Base-by-base conservation (phyloP, 2,888 invertebrate species). In the Ceriagrion tenellum region DNA sequence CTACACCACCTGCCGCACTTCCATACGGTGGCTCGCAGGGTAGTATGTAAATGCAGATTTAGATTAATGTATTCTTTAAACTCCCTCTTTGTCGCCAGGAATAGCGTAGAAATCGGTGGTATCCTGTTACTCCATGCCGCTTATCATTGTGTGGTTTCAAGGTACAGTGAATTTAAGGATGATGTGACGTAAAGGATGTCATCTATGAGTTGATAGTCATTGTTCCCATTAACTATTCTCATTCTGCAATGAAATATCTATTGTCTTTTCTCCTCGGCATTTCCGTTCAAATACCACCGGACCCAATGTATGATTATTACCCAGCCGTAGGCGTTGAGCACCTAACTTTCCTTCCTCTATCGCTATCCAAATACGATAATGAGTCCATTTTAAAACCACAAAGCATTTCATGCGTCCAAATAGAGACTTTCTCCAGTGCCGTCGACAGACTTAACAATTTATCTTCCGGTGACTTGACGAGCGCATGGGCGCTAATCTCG, bases 401-500 rank as follows among this genome's bases (percentile, higher is more conserved):
- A 81, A 81, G 81, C 55, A 55, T 55, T n/a, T 89, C 55, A 26
- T 26, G 89, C 55, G 26, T 26, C 89, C 89, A 89, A 55, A 89
- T 89, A n/a, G 20, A 55, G 89, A 89, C 55, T 89, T 89, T 69
- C 47, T 63, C 26, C 35, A 12, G 40, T 63, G 59, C 30, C 93
- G 93, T 59, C 90, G 35, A 4, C 47, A 10, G 74, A 93, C 69
- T 93, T n/a, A 47, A 47, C 93, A 93, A 93, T 93, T 35, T 26
- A 93, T 69, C 93, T 93, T 93, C 93, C 93, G 93, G 93, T 74
- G 16, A 47, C 69, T 40, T 47, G 69, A 47, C 40, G 30, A 16
- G 93, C 69, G 69, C 40, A 23, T 35, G 26, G 35, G 18, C 26
- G 12, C 26, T 26, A 26, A 69, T 69, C 69, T 63, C 69, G 18